A percentile compares a stretch with the other conserved stretches of the same genome.
phyloP scores from a whole-genome alignment of 2,113 vertebrate species.

The Dromaius novaehollandiae region DNA sequence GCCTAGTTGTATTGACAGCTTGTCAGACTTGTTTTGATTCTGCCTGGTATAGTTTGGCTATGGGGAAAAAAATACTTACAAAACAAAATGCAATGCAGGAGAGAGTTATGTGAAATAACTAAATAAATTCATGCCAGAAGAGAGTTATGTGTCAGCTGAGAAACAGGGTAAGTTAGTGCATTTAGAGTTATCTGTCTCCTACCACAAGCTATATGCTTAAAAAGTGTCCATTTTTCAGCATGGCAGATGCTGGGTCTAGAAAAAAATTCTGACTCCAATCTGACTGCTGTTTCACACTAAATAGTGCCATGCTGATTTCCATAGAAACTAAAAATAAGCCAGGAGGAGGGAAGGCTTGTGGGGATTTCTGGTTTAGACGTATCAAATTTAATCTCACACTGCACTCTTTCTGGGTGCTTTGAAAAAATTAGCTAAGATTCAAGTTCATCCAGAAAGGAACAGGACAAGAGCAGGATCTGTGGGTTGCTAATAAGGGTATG shows the following conservation, averaged over 20 bases:
- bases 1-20: background rate
- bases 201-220: background rate
- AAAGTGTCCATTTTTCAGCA: background rate
- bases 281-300: background rate
- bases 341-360: background rate
- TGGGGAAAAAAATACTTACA: background rate
- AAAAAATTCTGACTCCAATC: background rate
- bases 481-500: background rate
- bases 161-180: background rate
- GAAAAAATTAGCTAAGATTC: background rate
- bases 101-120: background rate
- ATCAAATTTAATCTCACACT: background rate
- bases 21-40: background rate
- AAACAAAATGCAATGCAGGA: background rate
- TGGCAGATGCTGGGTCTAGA: background rate
- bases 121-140: background rate
- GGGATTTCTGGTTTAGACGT: background rate
- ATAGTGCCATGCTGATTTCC: background rate
- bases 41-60: background rate
- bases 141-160: background rate
- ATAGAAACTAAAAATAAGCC: background rate
- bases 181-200: background rate
- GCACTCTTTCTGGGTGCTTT: background rate
- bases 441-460: background rate
- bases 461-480: background rate